Percentiles rank a stretch among this genome's conserved stretches.
phyloP scores from a whole-genome alignment of 2,113 vertebrate species.

The Chamaea fasciata region DNA sequence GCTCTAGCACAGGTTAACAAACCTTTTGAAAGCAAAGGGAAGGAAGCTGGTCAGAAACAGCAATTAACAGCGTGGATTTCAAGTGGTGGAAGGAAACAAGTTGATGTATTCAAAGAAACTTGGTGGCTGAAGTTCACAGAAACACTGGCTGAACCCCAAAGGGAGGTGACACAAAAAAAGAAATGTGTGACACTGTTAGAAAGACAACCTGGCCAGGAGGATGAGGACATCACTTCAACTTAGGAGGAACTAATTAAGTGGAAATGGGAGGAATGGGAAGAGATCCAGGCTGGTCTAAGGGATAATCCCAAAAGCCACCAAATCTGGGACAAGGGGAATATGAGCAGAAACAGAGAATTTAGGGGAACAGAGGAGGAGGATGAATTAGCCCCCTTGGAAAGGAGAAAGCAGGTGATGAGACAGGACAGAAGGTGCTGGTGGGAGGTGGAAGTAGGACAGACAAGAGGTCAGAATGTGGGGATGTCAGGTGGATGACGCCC shows the following conservation, averaged over 20 bases:
- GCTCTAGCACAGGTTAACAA: background rate
- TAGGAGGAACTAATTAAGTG: background rate
- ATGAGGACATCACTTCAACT: fast-evolving
- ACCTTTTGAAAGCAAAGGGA: background rate
- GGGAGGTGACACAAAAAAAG: background rate
- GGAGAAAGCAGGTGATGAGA: background rate
- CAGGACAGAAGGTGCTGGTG: background rate
- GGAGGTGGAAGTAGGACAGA: background rate
- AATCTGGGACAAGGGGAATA: background rate
- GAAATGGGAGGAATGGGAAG: background rate
- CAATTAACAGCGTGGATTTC: background rate
- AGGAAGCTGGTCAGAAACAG: background rate
- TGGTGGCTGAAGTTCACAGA: background rate
- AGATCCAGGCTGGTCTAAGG: background rate
- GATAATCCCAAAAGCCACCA: background rate
- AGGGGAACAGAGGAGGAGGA: background rate
- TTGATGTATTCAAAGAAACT: background rate
- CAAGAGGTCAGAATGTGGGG: background rate
- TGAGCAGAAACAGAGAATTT: background rate
- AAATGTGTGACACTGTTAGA: background rate
- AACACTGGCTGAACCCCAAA: background rate
- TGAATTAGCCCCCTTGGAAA: background rate
- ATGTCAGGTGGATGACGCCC: too few species aligned
- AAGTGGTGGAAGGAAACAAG: background rate
- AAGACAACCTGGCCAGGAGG: background rate